A percentile compares a stretch with the other conserved stretches of the same genome.
Conservation (phyloP, 2,797 vertebrate genomes). For the Anniella stebbinsi region DNA sequence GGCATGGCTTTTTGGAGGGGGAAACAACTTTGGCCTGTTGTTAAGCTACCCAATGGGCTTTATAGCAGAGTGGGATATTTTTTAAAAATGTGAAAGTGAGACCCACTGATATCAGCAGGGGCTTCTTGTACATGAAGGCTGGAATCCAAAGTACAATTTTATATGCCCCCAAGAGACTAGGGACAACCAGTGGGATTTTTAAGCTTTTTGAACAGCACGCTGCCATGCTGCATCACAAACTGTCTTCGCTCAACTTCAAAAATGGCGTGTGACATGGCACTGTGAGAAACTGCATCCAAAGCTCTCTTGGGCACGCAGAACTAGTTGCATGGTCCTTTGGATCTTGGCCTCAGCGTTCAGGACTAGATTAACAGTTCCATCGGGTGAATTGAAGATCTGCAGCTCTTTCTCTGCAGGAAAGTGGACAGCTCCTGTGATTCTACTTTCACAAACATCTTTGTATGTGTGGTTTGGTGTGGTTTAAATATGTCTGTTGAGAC, state of each 20-base stretch:
- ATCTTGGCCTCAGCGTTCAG: background rate
- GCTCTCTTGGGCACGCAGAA: background rate
- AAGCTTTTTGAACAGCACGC: slow-evolving; percentile 2
- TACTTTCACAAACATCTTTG: background rate
- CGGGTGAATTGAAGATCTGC: background rate
- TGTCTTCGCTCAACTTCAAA: slow-evolving; percentile 1
- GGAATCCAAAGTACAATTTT: background rate
- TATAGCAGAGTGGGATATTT: background rate
- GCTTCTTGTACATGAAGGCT: background rate
- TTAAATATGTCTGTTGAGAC: background rate
- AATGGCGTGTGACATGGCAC: background rate
- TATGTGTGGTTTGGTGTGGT: background rate
- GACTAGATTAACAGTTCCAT: background rate
- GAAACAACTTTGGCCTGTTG: too few relatives aligned
- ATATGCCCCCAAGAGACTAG: background rate
- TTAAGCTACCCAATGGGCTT: background rate
- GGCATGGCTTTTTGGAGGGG: too few relatives aligned
- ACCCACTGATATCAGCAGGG: background rate
- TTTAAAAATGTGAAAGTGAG: background rate
- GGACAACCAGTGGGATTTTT: background rate
- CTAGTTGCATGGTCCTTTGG: background rate
- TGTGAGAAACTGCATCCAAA: background rate
- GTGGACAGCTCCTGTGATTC: background rate
- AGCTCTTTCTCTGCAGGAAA: background rate
- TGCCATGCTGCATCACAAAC: background rate